A percentile compares a stretch with the other conserved stretches of the same genome.
These are phyloP conservation scores for Ataeniobius toweri DNA, from an alignment of 2,797 vertebrate species.

Conservation along the genomic window DNA sequence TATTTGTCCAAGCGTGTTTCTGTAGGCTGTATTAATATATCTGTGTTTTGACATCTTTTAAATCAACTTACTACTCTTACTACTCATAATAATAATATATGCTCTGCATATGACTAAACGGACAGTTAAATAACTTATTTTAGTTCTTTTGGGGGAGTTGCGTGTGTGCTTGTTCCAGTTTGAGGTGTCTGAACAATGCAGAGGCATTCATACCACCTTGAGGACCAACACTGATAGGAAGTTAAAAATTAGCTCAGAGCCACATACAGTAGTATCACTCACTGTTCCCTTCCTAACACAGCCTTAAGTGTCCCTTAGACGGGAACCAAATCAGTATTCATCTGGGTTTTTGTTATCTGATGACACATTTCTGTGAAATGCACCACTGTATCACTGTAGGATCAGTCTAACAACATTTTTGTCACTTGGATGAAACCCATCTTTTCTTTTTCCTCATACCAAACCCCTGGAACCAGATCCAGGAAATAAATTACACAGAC, in stretches of 20 bases:
- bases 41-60: background rate
- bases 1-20: background rate
- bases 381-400: slow-evolving; percentile 14
- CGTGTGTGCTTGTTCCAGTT: background rate
- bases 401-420: slow-evolving; percentile 46
- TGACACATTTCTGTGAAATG: slow-evolving; percentile 39
- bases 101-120: background rate
- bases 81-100: no score
- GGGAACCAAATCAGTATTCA: slow-evolving; percentile 24
- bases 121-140: background rate
- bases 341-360: slow-evolving; percentile 28
- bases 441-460: slow-evolving; percentile 8
- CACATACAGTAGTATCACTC: slow-evolving; percentile 16
- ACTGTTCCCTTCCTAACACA: slow-evolving; percentile 18
- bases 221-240: no score
- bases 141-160: background rate
- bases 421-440: slow-evolving; percentile 11
- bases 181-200: background rate
- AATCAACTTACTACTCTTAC: no score
- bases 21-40: background rate
- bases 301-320: slow-evolving; percentile 18
- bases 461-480: slow-evolving; percentile 13
- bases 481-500: slow-evolving; percentile 29
- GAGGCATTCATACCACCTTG: background rate
- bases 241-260: slow-evolving; percentile 8